Evolutionary conservation across 2,797 vertebrate genomes (phyloP).

Genomic region (Petrocephalus schoutedeni): DNA sequence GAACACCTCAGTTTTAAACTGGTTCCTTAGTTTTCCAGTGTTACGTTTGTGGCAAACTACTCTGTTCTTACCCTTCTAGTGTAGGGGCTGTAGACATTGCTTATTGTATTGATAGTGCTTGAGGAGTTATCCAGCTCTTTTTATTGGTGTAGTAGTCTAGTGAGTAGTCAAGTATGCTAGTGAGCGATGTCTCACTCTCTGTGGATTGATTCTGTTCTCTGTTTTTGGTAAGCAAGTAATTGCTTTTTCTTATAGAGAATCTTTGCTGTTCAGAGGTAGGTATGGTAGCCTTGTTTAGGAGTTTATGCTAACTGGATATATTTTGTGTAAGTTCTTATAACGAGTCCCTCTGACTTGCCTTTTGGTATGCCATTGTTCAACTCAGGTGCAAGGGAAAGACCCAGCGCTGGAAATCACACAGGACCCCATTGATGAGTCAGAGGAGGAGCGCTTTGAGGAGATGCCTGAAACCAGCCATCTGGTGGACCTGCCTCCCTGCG

Average conservation of each 20-base stretch:
- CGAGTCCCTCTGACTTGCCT: neutral
- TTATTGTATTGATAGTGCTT: neutral
- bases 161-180: neutral
- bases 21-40: neutral
- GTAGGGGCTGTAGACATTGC: neutral
- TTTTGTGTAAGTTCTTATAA: neutral
- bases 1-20: neutral
- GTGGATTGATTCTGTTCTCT: neutral
- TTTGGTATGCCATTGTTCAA: conserved; percentile 1
- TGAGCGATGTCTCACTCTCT: neutral
- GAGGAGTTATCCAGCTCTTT: neutral
- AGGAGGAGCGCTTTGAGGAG: conserved; percentile 96
- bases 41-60: neutral
- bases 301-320: neutral
- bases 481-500: conserved; percentile 90
- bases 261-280: neutral
- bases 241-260: neutral
- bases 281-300: neutral
- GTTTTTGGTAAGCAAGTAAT: neutral
- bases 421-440: conserved; percentile 93
- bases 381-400: conserved; percentile 94
- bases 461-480: conserved; percentile 92
- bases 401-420: conserved; percentile 96
- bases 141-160: neutral
- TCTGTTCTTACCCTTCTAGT: too few species aligned